A percentile compares a stretch with the other conserved stretches of the same genome.
Conservation (phyloP, 2,888 invertebrate species). For the Phytoseiulus persimilis region DNA sequence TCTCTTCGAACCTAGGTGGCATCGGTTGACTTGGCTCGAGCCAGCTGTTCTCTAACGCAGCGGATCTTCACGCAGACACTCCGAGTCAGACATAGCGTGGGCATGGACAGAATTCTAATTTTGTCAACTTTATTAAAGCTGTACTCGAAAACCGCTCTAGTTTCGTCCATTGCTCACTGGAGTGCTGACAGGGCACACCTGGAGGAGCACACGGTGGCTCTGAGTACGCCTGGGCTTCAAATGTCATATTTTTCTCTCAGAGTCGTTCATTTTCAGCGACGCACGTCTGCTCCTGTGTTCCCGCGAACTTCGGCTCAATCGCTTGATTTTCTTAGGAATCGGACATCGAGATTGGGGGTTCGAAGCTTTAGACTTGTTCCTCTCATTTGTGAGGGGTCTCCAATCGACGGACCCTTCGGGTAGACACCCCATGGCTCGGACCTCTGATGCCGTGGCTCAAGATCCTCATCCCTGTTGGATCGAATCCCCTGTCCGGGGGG, state of each 20-base stretch:
- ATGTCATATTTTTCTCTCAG: background rate
- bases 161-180: background rate
- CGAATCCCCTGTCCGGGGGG: too few species aligned
- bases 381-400: too few species aligned
- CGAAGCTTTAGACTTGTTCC: too few species aligned
- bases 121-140: background rate
- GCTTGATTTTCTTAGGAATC: too few species aligned
- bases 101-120: background rate
- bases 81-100: background rate
- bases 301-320: too few species aligned
- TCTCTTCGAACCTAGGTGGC: background rate
- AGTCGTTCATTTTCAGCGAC: background rate
- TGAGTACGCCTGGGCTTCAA: background rate
- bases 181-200: background rate
- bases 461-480: too few species aligned
- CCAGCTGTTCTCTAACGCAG: background rate
- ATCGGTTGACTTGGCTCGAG: background rate
- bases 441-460: too few species aligned
- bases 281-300: too few species aligned
- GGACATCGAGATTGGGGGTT: too few species aligned
- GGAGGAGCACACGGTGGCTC: background rate
- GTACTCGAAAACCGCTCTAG: background rate
- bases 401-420: too few species aligned
- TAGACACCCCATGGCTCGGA: too few species aligned
- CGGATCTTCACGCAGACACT: background rate